These are phyloP conservation scores for Trididemnum nubilum DNA, from an alignment of 23 tunicate species.

Conservation along the genomic window DNA sequence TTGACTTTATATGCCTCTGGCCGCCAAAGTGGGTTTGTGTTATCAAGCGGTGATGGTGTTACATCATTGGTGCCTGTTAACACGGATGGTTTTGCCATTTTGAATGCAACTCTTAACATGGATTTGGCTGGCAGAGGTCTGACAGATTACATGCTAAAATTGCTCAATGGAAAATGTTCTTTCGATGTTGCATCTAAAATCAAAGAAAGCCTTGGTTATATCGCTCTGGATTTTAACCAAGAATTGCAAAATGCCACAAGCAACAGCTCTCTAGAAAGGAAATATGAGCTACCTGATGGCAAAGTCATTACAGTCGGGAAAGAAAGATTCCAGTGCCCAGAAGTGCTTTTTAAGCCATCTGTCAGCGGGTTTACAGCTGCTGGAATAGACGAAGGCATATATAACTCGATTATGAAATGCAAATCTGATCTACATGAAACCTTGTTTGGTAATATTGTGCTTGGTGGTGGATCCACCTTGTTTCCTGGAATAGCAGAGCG, in stretches of 20 bases:
- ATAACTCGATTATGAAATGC: constrained; percentile 85
- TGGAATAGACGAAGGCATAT: constrained; percentile 74
- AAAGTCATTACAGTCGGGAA: constrained; percentile 77
- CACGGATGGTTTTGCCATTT: constrained; percentile 42
- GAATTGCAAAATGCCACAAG: neutral
- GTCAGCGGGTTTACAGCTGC: constrained; percentile 77
- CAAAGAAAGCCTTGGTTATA: neutral
- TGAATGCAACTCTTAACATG: constrained; percentile 40
- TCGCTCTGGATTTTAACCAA: neutral
- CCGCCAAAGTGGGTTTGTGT: constrained; percentile 57
- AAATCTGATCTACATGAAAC: constrained; percentile 74
- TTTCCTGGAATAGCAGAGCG: constrained; percentile 45
- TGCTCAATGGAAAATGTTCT: constrained; percentile 7
- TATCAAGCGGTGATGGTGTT: constrained; percentile 48
- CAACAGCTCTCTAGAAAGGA: constrained; percentile 10
- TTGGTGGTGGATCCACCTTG: constrained; percentile 84
- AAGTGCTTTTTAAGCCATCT: constrained; percentile 77
- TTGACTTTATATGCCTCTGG: constrained; percentile 61
- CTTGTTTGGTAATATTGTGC: constrained; percentile 76
- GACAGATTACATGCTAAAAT: constrained; percentile 46
- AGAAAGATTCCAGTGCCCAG: constrained; percentile 85
- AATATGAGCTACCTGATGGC: constrained; percentile 71
- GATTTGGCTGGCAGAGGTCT: constrained; percentile 54
- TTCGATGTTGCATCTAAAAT: neutral
- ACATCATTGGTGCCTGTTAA: constrained; percentile 37